Conservation (phyloP, 2,797 vertebrate species). For the Centropyge bicolor region DNA sequence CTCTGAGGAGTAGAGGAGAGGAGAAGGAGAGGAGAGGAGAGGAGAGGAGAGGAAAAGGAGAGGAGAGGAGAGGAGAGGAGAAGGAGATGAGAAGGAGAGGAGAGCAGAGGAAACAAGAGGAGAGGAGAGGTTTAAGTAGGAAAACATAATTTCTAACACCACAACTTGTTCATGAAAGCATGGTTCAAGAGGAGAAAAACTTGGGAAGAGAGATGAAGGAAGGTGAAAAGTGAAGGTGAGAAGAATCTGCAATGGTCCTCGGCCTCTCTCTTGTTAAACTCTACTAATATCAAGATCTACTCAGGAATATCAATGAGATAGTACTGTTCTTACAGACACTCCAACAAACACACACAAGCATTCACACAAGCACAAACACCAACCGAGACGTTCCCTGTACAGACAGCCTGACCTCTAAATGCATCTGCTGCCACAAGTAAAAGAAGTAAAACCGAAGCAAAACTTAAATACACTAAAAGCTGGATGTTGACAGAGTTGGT, state of each 20-base stretch:
- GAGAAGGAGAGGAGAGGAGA: conserved; percentile 7
- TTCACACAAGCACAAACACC: conserved; percentile 1
- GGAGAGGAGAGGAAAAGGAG: neutral
- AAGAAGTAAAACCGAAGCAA: neutral
- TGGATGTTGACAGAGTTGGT: neutral
- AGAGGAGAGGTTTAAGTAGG: neutral
- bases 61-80: conserved; percentile 11
- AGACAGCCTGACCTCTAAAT: conserved; percentile 12
- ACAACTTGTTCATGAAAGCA: conserved; percentile 36
- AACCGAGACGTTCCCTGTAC: conserved; percentile 2
- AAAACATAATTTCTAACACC: conserved; percentile 12
- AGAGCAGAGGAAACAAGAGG: conserved; percentile 1
- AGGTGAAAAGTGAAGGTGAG: conserved; percentile 31
- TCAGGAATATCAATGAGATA: conserved; percentile 57
- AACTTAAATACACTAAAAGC: neutral
- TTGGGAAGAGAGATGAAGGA: conserved; percentile 24
- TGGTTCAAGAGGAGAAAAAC: neutral
- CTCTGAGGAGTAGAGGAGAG: conserved; percentile 18
- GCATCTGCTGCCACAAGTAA: too few species aligned
- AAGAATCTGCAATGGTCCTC: conserved; percentile 27
- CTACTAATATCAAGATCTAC: conserved; percentile 44
- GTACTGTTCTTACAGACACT: conserved; percentile 19
- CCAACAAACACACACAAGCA: conserved; percentile 21
- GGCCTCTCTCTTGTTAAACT: conserved; percentile 33
- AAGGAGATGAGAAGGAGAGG: too few species aligned